A percentile compares a stretch with the other conserved stretches of the same genome.
Conservation (phyloP, 2,888 invertebrate species). For the Chaetogeoica ovagalla region DNA sequence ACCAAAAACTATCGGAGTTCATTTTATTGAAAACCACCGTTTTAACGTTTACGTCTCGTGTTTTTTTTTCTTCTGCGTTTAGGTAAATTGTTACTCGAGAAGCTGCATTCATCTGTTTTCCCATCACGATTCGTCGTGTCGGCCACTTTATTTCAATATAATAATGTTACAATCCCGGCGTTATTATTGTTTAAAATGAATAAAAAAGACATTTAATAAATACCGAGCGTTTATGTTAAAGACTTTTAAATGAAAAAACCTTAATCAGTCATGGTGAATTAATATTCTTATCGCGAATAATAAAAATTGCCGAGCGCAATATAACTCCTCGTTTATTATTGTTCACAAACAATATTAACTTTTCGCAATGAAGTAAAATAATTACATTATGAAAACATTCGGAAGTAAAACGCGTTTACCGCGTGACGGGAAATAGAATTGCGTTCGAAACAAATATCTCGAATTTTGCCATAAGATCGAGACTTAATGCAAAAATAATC, state of each 20-base stretch:
- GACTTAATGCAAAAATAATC: not conserved
- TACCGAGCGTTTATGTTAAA: not conserved
- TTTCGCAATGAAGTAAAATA: not conserved
- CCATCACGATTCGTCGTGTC: not conserved
- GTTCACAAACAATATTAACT: not conserved
- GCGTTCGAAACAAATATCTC: too few relatives aligned
- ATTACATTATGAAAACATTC: too few relatives aligned
- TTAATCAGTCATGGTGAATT: not conserved
- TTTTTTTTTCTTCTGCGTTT: slow-evolving; percentile 10
- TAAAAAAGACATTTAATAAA: not conserved
- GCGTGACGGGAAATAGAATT: too few relatives aligned
- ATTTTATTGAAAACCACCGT: slow-evolving; percentile 33
- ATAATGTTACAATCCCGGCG: slow-evolving; percentile 28
- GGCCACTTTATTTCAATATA: slow-evolving; percentile 47
- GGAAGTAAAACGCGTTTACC: too few relatives aligned
- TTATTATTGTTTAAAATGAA: slow-evolving; percentile 8
- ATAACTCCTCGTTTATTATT: not conserved
- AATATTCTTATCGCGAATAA: not conserved
- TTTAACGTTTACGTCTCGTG: slow-evolving; percentile 39
- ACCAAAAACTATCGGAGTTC: slow-evolving; percentile 17
- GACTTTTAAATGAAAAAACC: not conserved
- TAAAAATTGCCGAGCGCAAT: not conserved
- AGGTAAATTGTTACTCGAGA: not conserved
- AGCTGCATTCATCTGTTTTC: not conserved
- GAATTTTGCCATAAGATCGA: too few relatives aligned